Percentiles rank a stretch among this genome's conserved stretches.
Evolutionary conservation across 1,140 invertebrate species (phyloP).

Genomic region (Arctopsyche grandis): DNA sequence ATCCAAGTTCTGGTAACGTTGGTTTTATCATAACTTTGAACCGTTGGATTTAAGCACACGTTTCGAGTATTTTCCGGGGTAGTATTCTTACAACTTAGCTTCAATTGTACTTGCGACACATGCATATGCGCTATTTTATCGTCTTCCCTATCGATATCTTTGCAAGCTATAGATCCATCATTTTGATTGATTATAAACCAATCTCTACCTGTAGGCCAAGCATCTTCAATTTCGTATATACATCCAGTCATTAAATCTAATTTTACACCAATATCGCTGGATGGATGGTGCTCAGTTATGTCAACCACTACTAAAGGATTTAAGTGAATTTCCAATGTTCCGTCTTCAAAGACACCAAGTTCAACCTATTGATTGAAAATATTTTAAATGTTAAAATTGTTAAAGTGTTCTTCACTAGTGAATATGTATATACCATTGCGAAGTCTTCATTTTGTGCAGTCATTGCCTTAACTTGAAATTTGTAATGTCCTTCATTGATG

Average conservation of each 20-base stretch:
- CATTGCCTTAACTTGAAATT: not conserved
- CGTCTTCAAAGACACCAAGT: not conserved
- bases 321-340: not conserved
- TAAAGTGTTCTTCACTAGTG: not conserved
- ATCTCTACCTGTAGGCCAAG: slow-evolving; percentile 57
- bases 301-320: not conserved
- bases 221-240: slow-evolving; percentile 57
- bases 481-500: not conserved
- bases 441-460: not conserved
- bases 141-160: slow-evolving; percentile 61
- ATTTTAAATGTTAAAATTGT: not conserved
- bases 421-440: not conserved
- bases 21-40: not conserved
- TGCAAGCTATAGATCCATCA: slow-evolving; percentile 57
- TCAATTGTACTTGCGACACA: slow-evolving; percentile 63
- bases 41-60: not conserved
- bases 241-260: not conserved
- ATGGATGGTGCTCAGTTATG: not conserved
- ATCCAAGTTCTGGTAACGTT: slow-evolving; percentile 57
- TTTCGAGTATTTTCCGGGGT: not conserved
- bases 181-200: slow-evolving; percentile 59
- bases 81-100: slow-evolving; percentile 53
- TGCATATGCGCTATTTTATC: slow-evolving; percentile 63
- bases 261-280: not conserved
- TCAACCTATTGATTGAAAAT: not conserved